Conservation (phyloP, 1,140 invertebrate genomes). For the Anastrepha ludens region DNA sequence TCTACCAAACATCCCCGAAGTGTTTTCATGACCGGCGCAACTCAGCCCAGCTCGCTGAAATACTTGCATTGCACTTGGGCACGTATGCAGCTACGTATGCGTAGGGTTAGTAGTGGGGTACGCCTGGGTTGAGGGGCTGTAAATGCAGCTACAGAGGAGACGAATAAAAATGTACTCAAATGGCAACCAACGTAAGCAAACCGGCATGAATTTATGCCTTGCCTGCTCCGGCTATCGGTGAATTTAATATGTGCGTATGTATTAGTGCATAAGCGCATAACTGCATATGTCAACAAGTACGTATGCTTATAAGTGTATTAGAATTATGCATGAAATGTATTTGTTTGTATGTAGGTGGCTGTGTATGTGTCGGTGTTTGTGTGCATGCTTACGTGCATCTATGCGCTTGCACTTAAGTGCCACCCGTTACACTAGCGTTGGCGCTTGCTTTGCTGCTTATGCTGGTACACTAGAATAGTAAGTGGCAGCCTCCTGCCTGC, state of each 20-base stretch:
- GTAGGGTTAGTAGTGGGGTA: background rate
- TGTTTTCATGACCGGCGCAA: background rate
- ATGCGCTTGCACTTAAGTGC: background rate
- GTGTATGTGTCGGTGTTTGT: no score
- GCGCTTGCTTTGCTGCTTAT: background rate
- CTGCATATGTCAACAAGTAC: background rate
- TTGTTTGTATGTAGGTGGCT: background rate
- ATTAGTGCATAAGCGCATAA: background rate
- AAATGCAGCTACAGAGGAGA: background rate
- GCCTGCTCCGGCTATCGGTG: background rate
- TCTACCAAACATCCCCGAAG: background rate
- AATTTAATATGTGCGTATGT: background rate
- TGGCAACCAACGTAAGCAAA: background rate
- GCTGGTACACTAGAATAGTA: background rate
- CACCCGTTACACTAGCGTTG: background rate
- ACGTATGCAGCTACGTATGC: background rate
- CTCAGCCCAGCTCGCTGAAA: background rate
- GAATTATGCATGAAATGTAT: background rate
- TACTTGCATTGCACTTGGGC: conserved; percentile 36
- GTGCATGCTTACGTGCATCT: background rate
- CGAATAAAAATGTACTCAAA: background rate
- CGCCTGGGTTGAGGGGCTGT: background rate
- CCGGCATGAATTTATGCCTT: background rate
- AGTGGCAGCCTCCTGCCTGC: background rate
- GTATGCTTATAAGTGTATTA: background rate